Conservation (phyloP, 1,140 invertebrate species). For the Micrasema minimum region DNA sequence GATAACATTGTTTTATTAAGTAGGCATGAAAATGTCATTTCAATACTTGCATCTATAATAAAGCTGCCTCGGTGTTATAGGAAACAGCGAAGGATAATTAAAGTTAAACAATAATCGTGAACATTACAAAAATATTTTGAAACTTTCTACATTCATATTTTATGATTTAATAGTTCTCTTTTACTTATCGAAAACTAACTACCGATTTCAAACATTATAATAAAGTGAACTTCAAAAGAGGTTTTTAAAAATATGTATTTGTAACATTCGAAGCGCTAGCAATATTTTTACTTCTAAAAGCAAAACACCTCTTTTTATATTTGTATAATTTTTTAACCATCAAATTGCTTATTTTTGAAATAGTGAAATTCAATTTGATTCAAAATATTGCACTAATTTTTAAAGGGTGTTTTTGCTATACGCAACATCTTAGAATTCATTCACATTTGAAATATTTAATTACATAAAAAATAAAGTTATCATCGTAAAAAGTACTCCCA, state of each 20-base stretch:
- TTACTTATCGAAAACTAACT: constrained; percentile 6
- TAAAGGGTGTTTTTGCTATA: too few relatives aligned
- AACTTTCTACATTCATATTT: constrained; percentile 28
- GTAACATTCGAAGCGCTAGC: constrained; percentile 18
- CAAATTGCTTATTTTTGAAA: too few relatives aligned
- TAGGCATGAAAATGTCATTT: constrained; percentile 36
- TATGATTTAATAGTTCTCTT: neutral
- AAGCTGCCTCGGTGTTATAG: constrained; percentile 21
- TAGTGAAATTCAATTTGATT: too few relatives aligned
- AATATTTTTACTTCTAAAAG: constrained; percentile 11
- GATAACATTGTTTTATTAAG: constrained; percentile 35
- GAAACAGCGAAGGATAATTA: constrained; percentile 1
- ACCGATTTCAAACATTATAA: neutral
- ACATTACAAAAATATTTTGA: constrained; percentile 40
- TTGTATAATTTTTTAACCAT: too few relatives aligned
- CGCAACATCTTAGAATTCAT: too few relatives aligned
- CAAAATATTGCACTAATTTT: too few relatives aligned
- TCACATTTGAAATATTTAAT: too few relatives aligned
- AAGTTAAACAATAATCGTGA: constrained; percentile 11
- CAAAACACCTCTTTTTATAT: too few relatives aligned
- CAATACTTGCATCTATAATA: constrained; percentile 30
- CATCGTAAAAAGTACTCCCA: too few relatives aligned
- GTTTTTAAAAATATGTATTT: constrained; percentile 12
- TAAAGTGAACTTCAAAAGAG: constrained; percentile 11
- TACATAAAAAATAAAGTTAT: too few relatives aligned